Evolutionary conservation across 2,888 invertebrate genomes (phyloP).

Genomic region (Agriopis aurantiaria): DNA sequence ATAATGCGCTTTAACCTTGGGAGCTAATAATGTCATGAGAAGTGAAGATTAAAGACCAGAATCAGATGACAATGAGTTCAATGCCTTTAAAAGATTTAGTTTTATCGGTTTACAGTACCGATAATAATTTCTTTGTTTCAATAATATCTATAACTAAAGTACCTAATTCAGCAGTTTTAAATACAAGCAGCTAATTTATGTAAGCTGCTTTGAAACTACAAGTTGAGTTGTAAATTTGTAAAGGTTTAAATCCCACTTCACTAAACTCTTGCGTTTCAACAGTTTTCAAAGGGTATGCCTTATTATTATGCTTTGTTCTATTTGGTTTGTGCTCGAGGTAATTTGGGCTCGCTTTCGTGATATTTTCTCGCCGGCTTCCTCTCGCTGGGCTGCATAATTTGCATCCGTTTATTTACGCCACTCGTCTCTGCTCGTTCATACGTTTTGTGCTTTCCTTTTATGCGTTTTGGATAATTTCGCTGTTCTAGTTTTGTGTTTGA

Average conservation of each 20-base stretch:
- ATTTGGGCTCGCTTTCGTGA: slow-evolving; percentile 57
- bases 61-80: slow-evolving; percentile 20
- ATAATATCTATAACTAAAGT: background rate
- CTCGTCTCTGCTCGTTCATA: slow-evolving; percentile 63
- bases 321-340: slow-evolving; percentile 35
- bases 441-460: slow-evolving; percentile 59
- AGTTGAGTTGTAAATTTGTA: background rate
- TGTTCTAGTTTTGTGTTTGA: slow-evolving; percentile 20
- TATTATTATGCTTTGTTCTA: slow-evolving; percentile 21
- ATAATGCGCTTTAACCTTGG: slow-evolving; percentile 38
- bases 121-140: slow-evolving; percentile 23
- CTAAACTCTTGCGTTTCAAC: background rate
- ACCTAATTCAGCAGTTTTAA: background rate
- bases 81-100: slow-evolving; percentile 25
- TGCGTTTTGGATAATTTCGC: slow-evolving; percentile 42
- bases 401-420: slow-evolving; percentile 76
- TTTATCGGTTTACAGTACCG: slow-evolving; percentile 2
- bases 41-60: slow-evolving; percentile 20
- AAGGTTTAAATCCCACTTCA: background rate
- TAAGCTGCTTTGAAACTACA: background rate
- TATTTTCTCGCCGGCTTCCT: slow-evolving; percentile 60
- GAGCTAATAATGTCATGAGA: slow-evolving; percentile 36
- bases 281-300: slow-evolving; percentile 9
- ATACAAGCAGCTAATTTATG: background rate
- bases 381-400: slow-evolving; percentile 66